A percentile compares a stretch with the other conserved stretches of the same genome.
phyloP scores from a whole-genome alignment of 1,140 invertebrate genomes.

The Hyles vespertilio region DNA sequence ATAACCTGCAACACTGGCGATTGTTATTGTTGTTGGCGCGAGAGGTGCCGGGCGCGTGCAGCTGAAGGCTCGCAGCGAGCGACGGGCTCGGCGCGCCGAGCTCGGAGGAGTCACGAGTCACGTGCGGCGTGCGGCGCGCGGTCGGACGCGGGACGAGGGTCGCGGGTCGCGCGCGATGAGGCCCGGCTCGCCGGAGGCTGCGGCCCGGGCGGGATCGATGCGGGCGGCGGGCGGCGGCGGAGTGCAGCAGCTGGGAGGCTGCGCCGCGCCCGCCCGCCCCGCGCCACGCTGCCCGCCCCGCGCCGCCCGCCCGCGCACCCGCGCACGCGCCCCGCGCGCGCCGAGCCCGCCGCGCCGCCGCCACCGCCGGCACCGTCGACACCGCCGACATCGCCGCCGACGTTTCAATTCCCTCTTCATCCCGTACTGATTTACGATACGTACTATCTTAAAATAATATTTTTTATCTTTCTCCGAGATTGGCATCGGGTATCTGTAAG shows the following conservation, averaged over 20 bases:
- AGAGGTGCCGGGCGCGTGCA: conserved; percentile 30
- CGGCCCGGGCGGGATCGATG: conserved; percentile 65
- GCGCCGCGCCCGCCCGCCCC: conserved; percentile 41
- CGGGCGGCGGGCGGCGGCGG: conserved; percentile 67
- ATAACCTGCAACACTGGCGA: conserved; percentile 48
- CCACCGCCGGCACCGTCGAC: conserved; percentile 13
- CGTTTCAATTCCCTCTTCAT: conserved; percentile 49
- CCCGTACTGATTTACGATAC: conserved; percentile 53
- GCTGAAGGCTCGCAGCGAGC: conserved; percentile 32
- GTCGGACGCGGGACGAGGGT: conserved; percentile 4
- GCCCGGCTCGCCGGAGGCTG: conserved; percentile 44
- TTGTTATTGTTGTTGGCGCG: conserved; percentile 28
- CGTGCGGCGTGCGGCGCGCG: conserved; percentile 42
- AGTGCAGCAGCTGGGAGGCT: conserved; percentile 64
- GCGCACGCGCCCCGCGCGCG: conserved; percentile 30
- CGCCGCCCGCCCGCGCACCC: conserved; percentile 34
- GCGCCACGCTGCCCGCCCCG: conserved; percentile 23
- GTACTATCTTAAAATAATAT: conserved; percentile 14
- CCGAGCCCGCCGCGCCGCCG: conserved; percentile 21
- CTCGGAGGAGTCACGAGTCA: conserved; percentile 21
- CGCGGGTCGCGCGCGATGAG: conserved; percentile 38
- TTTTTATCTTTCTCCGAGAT: conserved; percentile 11
- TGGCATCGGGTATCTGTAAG: not conserved
- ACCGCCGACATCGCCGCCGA: conserved; percentile 22
- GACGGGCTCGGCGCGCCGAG: conserved; percentile 30